Conservation (phyloP, 1,140 invertebrate species). For the Periplaneta americana region DNA sequence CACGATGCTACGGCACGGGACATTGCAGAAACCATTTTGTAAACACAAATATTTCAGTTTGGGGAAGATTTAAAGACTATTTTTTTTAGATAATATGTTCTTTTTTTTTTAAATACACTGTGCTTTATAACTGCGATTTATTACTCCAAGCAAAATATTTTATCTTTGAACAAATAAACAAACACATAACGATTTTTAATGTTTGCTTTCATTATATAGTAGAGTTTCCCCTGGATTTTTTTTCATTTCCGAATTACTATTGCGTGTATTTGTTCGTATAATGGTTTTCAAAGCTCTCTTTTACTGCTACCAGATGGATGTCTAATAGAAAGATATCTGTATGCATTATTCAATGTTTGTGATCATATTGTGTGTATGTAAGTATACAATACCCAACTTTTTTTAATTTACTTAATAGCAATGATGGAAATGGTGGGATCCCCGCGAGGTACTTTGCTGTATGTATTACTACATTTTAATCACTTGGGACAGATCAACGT, state of each 20-base stretch:
- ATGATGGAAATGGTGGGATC: background rate
- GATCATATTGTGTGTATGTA: background rate
- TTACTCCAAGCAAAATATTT: background rate
- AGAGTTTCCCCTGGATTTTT: background rate
- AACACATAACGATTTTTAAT: background rate
- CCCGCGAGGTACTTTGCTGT: too few relatives aligned
- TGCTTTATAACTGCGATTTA: background rate
- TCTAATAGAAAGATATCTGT: background rate
- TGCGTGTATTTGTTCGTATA: background rate
- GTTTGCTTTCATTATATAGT: background rate
- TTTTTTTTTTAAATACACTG: background rate
- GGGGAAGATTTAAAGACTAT: too few relatives aligned
- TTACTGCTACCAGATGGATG: background rate
- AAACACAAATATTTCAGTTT: too few relatives aligned
- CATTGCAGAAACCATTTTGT: too few relatives aligned
- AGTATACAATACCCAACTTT: background rate
- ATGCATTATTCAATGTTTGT: background rate
- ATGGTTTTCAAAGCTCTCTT: background rate
- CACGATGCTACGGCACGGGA: too few relatives aligned
- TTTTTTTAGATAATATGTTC: too few relatives aligned
- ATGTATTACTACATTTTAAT: background rate
- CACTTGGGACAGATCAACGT: background rate
- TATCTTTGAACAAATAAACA: background rate
- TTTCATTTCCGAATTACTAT: background rate
- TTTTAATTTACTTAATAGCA: background rate